Evolutionary conservation across 2,797 vertebrate genomes (phyloP).

Genomic region (Gadopsis bispinosus): DNA sequence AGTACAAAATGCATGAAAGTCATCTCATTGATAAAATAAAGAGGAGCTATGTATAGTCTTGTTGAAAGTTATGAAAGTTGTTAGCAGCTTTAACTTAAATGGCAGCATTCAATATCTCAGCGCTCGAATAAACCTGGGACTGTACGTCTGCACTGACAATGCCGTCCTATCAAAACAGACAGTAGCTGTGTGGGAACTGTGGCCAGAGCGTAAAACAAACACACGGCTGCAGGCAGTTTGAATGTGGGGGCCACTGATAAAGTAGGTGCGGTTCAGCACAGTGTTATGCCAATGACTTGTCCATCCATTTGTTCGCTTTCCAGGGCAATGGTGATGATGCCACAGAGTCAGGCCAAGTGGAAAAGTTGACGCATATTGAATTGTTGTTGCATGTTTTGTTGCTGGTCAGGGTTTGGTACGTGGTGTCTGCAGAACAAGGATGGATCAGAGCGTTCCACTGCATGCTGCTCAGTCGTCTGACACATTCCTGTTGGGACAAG

Average conservation of each 20-base stretch:
- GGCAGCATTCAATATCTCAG: slow-evolving; percentile 3
- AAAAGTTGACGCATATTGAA: slow-evolving; percentile 69
- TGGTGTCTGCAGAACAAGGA: slow-evolving; percentile 34
- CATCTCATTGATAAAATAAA: not conserved
- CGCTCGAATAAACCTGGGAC: not conserved
- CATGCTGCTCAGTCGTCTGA: slow-evolving; percentile 60
- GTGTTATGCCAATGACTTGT: slow-evolving; percentile 46
- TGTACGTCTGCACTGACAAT: not conserved
- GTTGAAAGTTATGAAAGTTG: not conserved
- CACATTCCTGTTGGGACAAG: slow-evolving; percentile 66
- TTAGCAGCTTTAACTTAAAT: slow-evolving; percentile 9
- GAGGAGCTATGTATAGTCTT: slow-evolving; percentile 5
- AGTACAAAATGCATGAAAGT: not conserved
- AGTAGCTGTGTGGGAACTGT: slow-evolving; percentile 39
- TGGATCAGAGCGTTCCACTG: slow-evolving; percentile 58
- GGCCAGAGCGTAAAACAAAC: slow-evolving; percentile 64
- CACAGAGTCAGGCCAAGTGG: slow-evolving; percentile 55
- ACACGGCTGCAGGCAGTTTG: slow-evolving; percentile 42
- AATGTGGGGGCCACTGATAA: slow-evolving; percentile 65
- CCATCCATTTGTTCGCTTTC: slow-evolving; percentile 67
- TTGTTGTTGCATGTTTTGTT: slow-evolving; percentile 33
- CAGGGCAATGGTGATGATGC: slow-evolving; percentile 41
- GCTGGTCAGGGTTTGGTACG: slow-evolving; percentile 55
- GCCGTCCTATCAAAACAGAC: slow-evolving; percentile 46
- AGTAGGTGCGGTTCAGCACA: slow-evolving; percentile 42